These are phyloP conservation scores for Channa striata DNA, from an alignment of 2,797 vertebrate species.

Conservation along the genomic window DNA sequence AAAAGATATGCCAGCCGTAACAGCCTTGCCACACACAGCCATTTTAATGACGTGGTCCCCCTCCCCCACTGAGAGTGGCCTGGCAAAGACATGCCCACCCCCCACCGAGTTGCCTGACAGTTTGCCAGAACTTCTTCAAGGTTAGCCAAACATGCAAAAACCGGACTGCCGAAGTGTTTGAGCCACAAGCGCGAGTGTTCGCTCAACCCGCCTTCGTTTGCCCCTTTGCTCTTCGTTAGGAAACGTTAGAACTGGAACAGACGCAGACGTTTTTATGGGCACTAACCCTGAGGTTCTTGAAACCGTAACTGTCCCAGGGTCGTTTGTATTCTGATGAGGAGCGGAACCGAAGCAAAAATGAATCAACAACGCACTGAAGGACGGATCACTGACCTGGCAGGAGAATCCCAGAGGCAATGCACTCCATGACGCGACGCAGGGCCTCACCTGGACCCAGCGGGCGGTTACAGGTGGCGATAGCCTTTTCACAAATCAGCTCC, in stretches of 20 bases:
- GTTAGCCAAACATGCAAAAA: no score
- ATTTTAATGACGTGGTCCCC: no score
- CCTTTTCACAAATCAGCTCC: conserved; percentile 96
- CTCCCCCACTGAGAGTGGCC: no score
- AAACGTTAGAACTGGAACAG: no score
- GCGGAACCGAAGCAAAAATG: neutral
- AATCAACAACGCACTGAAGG: neutral
- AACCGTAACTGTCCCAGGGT: neutral
- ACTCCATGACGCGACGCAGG: conserved; percentile 93
- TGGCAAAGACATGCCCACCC: neutral
- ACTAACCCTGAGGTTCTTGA: neutral
- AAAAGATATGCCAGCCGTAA: no score
- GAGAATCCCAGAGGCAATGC: conserved; percentile 93
- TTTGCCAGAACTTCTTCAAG: neutral
- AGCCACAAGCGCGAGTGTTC: no score
- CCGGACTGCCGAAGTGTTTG: no score
- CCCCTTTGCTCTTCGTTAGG: no score
- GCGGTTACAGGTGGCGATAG: conserved; percentile 93
- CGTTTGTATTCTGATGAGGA: neutral
- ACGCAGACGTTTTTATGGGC: no score
- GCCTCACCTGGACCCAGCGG: conserved; percentile 92
- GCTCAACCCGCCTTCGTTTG: no score
- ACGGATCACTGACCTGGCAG: conserved; percentile 86
- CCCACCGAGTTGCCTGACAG: neutral
- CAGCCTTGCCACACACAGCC: no score